phyloP scores from a whole-genome alignment of 2,888 invertebrate species.

The Mythimna lalbum region DNA sequence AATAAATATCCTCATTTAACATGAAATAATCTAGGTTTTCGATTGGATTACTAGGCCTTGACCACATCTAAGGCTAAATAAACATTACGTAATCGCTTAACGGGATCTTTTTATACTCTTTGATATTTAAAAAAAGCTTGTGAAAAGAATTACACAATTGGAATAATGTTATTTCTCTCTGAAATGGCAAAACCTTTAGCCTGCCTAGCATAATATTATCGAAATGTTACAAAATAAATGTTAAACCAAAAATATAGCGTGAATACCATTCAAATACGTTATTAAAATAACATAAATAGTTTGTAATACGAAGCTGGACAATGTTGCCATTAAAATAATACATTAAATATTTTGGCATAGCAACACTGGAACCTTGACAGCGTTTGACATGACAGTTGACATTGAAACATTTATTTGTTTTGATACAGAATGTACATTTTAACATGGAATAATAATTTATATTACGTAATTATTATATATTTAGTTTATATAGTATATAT shows the following conservation, averaged over 20 bases:
- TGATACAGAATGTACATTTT: slow-evolving; percentile 41
- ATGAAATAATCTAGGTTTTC: slow-evolving; percentile 7
- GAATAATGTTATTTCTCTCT: slow-evolving; percentile 16
- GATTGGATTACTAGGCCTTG: neutral
- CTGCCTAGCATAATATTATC: slow-evolving; percentile 5
- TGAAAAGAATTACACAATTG: neutral
- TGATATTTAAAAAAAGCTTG: neutral
- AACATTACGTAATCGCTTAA: slow-evolving; percentile 7
- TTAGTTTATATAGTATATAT: slow-evolving; percentile 42
- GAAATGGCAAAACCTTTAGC: neutral
- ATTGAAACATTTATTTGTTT: slow-evolving; percentile 34
- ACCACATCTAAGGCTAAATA: slow-evolving; percentile 1
- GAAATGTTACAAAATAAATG: slow-evolving; percentile 18
- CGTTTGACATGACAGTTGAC: slow-evolving; percentile 50
- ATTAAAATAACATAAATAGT: slow-evolving; percentile 34
- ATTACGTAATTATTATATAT: slow-evolving; percentile 41
- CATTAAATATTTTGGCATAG: slow-evolving; percentile 8
- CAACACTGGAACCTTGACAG: slow-evolving; percentile 32
- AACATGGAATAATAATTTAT: slow-evolving; percentile 41
- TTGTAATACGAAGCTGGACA: slow-evolving; percentile 33
- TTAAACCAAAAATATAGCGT: slow-evolving; percentile 7
- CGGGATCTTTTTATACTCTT: slow-evolving; percentile 12
- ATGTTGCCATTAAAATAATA: slow-evolving; percentile 15
- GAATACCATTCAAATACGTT: slow-evolving; percentile 12
- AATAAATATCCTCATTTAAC: slow-evolving; percentile 15